phyloP scores from a whole-genome alignment of 2,888 invertebrate genomes.

The Galerucella pusilla region DNA sequence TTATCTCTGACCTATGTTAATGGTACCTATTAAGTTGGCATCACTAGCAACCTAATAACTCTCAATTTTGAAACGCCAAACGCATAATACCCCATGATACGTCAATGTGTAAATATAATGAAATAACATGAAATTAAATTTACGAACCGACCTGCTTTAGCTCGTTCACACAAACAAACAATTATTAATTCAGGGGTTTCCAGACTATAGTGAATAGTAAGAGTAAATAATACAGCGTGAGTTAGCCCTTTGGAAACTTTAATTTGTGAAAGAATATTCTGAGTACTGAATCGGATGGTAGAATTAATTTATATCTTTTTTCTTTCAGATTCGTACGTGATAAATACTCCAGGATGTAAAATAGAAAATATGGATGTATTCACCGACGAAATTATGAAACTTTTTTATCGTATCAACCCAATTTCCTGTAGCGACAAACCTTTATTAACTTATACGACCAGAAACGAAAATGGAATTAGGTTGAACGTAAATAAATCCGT shows the following conservation, averaged over 20 bases:
- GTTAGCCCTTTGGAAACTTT: no score
- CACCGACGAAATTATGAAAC: conserved; percentile 35
- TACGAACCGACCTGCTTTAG: no score
- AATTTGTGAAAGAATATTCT: no score
- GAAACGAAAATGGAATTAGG: conserved; percentile 8
- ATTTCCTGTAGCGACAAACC: conserved; percentile 34
- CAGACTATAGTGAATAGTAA: no score
- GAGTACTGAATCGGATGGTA: no score
- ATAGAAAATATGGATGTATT: conserved; percentile 37
- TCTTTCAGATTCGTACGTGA: conserved; percentile 35
- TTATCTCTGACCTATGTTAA: no score
- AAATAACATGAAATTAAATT: neutral
- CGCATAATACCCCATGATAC: no score
- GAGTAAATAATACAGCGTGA: no score
- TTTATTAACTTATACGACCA: conserved; percentile 31
- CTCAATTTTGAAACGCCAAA: no score
- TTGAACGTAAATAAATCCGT: conserved; percentile 33
- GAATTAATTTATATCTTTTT: neutral
- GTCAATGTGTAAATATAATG: neutral
- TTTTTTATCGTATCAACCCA: conserved; percentile 29
- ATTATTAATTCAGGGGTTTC: no score
- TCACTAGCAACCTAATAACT: neutral
- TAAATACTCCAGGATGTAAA: conserved; percentile 40
- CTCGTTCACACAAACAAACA: no score
- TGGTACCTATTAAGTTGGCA: neutral